Percentiles rank a stretch among this genome's conserved stretches.
phyloP scores from a whole-genome alignment of 2,113 vertebrate species.

The Amazona guildingii region DNA sequence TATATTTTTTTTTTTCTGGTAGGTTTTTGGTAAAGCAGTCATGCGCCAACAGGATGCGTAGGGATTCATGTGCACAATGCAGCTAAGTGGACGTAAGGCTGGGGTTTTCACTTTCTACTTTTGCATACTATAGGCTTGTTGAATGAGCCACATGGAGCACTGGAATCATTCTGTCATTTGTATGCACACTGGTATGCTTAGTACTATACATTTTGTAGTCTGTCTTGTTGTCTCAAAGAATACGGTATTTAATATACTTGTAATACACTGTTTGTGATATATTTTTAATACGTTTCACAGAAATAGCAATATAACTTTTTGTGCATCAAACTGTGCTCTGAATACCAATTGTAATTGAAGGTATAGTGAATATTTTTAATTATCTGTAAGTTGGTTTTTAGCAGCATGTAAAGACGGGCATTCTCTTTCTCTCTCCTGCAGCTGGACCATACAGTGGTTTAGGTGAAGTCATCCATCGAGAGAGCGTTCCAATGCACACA shows the following conservation, averaged over 20 bases:
- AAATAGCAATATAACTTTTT: not conserved
- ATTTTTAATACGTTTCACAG: not conserved
- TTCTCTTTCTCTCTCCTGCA: slow-evolving; percentile 59
- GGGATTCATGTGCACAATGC: not conserved
- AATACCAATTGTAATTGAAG: not conserved
- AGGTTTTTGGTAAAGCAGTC: not conserved
- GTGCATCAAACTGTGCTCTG: not conserved
- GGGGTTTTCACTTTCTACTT: not conserved
- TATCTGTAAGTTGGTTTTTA: not conserved
- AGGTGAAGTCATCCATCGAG: slow-evolving; percentile 92
- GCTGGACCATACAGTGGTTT: slow-evolving; percentile 96
- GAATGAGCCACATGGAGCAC: not conserved
- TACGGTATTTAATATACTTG: not conserved
- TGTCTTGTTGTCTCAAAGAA: not conserved
- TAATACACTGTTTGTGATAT: not conserved
- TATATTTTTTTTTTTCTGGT: not conserved
- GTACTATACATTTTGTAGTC: not conserved
- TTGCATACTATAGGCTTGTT: not conserved
- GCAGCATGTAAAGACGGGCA: not conserved
- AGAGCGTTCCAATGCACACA: slow-evolving; percentile 99
- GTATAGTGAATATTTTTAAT: not conserved
- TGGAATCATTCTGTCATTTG: not conserved
- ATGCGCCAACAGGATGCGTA: fast-evolving
- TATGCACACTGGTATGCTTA: not conserved
- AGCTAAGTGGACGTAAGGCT: not conserved